Percentiles rank a stretch among this genome's conserved stretches.
Conservation (phyloP, 1,140 invertebrate genomes). For the Aphelinus atriplicis region DNA sequence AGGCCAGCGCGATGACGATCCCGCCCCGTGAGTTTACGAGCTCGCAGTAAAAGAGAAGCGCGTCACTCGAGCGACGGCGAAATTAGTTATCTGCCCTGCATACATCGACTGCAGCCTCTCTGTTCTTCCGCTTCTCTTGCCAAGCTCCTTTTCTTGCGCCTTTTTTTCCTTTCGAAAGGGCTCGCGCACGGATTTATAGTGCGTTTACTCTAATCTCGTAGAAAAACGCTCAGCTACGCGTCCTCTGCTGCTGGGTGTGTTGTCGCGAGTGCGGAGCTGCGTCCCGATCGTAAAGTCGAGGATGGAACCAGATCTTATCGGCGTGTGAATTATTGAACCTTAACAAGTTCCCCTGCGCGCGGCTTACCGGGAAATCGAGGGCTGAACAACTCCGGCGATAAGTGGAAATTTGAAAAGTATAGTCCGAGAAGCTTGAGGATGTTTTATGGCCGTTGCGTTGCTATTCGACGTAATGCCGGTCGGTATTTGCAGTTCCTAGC, state of each 20-base stretch:
- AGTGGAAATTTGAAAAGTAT: not conserved
- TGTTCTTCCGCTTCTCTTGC: not conserved
- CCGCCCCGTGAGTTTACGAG: not conserved
- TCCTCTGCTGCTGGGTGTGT: not conserved
- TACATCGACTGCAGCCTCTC: not conserved
- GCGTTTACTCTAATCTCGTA: constrained; percentile 7
- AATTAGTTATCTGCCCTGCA: constrained; percentile 5
- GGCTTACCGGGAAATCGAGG: not conserved
- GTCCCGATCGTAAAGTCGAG: not conserved
- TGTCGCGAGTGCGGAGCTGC: not conserved
- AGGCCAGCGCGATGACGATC: not conserved
- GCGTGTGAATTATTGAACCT: constrained; percentile 2
- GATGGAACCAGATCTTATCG: not conserved
- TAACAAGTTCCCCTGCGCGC: not conserved
- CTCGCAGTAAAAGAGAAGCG: no score
- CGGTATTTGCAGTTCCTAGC: no score
- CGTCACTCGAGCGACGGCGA: not conserved
- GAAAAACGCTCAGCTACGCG: not conserved
- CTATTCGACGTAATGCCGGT: no score
- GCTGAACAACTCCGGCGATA: no score
- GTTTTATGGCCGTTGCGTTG: no score
- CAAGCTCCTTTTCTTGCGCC: not conserved
- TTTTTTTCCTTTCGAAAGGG: not conserved
- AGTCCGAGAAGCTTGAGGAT: not conserved
- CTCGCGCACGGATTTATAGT: constrained; percentile 6